Base-by-base conservation (phyloP, 2,113 vertebrate species). In the Ceuthmochares aereus region DNA sequence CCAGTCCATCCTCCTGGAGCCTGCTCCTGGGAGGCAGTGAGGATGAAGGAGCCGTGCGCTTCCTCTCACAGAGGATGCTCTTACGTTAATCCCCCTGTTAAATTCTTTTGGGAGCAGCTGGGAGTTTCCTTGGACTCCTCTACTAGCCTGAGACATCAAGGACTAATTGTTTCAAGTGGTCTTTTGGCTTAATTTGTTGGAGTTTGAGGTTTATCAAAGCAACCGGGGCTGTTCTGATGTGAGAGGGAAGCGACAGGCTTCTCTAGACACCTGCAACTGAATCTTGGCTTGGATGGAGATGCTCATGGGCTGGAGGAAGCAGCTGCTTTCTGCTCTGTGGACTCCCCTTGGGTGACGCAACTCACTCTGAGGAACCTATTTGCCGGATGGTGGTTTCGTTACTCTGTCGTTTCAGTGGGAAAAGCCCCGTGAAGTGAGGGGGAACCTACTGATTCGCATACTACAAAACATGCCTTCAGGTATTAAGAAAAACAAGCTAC, bases 381-480 rank as follows among this genome's bases (percentile, higher is more conserved):
- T 23, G 51, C 56, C 2, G 3, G 7, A 9, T 8, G 3, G 40
- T 15, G 6, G n/a, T 70, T 70, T 34, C 0, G 0, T 83, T 84
- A 42, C 40, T 58, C 68, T 49, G 29, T 45, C 36, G 10, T 66
- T 85, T 56, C 2, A 4, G 12, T 52, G n/a, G 26, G 55, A 80
- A 73, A 86, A 90, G 40, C 60, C 47, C 2, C 0, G 45, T 17
- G 25, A 93, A 72, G 27, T 22, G 11, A 66, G 40, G 30, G 32
- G 32, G 52, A 81, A 20, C 23, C 6, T 70, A 92, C 15, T 37
- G 15, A 21, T 78, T 94, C 92, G 22, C 37, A 76, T 47, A 58
- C 87, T 17, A 4, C 14, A 19, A 32, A 10, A n/a, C 0, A 1
- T 37, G 10, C 17, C 27, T 84, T 80, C 79, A 91, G 74, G 87